phyloP scores from a whole-genome alignment of 2,113 vertebrate genomes.

The Rutilus rutilus region DNA sequence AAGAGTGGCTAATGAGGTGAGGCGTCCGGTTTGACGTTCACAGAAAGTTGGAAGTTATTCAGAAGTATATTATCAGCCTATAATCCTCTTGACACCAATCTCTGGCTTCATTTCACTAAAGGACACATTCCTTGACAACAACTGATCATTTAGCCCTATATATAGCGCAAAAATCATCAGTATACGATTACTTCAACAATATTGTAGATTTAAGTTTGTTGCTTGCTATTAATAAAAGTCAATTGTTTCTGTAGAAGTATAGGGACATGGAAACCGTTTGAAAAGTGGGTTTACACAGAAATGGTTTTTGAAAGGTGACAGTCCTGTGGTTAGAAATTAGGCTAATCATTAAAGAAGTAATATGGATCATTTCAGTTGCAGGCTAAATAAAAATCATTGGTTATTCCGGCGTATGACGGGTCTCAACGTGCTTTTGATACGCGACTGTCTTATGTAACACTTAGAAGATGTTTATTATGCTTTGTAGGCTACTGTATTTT shows the following conservation, averaged over 20 bases:
- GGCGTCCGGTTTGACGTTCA: not conserved
- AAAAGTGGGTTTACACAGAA: not conserved
- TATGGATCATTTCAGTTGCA: not conserved
- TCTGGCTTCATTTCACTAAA: not conserved
- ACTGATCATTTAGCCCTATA: not conserved
- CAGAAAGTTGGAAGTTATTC: not conserved
- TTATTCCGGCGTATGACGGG: not conserved
- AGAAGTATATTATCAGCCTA: not conserved
- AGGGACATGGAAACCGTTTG: too few species aligned
- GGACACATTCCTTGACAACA: not conserved
- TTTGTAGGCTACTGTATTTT: not conserved
- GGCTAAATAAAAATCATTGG: too few species aligned
- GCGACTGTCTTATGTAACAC: not conserved
- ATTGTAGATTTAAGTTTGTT: not conserved
- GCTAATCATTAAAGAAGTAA: not conserved
- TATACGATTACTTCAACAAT: not conserved
- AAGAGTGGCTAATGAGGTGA: not conserved
- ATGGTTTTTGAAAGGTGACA: not conserved
- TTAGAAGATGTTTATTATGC: too few species aligned
- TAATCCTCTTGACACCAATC: constrained; percentile 45
- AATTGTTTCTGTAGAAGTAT: not conserved
- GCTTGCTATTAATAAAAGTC: not conserved
- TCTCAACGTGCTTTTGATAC: not conserved
- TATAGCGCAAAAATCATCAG: not conserved
- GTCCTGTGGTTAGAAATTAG: not conserved